These are phyloP conservation scores for Bungarus multicinctus DNA, from an alignment of 2,113 vertebrate genomes.

Conservation along the genomic window DNA sequence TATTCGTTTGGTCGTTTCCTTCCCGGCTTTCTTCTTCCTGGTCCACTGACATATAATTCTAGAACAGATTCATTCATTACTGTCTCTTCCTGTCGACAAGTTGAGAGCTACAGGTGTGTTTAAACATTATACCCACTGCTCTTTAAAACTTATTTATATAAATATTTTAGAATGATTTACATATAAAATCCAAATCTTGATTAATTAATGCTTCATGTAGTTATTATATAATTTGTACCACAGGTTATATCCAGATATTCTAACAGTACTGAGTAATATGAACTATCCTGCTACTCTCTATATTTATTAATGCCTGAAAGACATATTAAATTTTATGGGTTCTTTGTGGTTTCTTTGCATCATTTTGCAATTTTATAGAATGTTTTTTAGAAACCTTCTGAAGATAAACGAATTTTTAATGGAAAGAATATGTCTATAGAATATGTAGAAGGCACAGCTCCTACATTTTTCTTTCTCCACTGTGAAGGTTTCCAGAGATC, in stretches of 20 bases:
- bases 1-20: conserved; percentile 92
- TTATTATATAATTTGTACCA: not conserved
- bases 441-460: not conserved
- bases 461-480: not conserved
- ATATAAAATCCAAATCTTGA: not conserved
- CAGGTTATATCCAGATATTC: not conserved
- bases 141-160: not conserved
- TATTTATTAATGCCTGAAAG: not conserved
- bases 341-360: not conserved
- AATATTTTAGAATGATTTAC: not conserved
- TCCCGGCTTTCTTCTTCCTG: conserved; percentile 89
- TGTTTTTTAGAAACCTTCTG: not conserved
- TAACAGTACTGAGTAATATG: not conserved
- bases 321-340: not conserved
- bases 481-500: not conserved
- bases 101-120: conserved; percentile 95
- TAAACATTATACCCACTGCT: not conserved
- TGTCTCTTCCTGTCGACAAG: conserved; percentile 84
- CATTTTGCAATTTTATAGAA: not conserved
- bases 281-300: not conserved
- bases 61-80: conserved; percentile 94
- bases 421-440: not conserved
- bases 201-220: not conserved
- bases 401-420: not conserved
- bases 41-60: conserved; percentile 86